phyloP scores from a whole-genome alignment of 2,888 invertebrate genomes.

The Chrysina gloriosa region DNA sequence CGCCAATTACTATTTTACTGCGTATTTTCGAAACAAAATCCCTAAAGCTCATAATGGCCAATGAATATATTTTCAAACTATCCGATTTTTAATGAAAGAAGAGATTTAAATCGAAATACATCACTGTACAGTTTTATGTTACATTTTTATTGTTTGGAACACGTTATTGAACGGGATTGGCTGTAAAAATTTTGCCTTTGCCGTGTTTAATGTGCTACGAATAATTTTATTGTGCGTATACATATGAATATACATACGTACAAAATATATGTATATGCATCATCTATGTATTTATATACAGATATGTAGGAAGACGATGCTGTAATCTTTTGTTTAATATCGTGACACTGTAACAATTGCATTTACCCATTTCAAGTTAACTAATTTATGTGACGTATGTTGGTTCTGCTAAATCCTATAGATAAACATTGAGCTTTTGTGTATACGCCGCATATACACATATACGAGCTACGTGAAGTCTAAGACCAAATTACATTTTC shows the following conservation, averaged over 20 bases:
- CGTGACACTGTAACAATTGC: slow-evolving; percentile 15
- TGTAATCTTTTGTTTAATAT: slow-evolving; percentile 22
- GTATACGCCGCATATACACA: neutral
- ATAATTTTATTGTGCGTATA: neutral
- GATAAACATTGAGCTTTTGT: slow-evolving; percentile 12
- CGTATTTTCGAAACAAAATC: too few relatives aligned
- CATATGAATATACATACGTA: slow-evolving; percentile 1
- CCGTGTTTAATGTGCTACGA: neutral
- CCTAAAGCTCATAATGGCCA: too few relatives aligned
- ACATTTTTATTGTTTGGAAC: neutral
- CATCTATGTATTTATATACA: too few relatives aligned
- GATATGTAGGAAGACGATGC: too few relatives aligned
- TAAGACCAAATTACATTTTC: neutral
- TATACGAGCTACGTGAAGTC: neutral
- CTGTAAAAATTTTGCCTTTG: neutral
- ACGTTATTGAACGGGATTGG: too few relatives aligned
- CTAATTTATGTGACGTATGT: slow-evolving; percentile 25
- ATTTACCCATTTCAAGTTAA: slow-evolving; percentile 25
- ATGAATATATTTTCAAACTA: too few relatives aligned
- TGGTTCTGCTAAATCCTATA: slow-evolving; percentile 19
- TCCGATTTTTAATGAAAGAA: too few relatives aligned
- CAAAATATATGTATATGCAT: too few relatives aligned
- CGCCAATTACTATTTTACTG: too few relatives aligned
- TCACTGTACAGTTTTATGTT: neutral
- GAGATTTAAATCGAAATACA: too few relatives aligned